Base-by-base conservation (phyloP, 2,888 invertebrate genomes). In the Ochropacha duplaris region DNA sequence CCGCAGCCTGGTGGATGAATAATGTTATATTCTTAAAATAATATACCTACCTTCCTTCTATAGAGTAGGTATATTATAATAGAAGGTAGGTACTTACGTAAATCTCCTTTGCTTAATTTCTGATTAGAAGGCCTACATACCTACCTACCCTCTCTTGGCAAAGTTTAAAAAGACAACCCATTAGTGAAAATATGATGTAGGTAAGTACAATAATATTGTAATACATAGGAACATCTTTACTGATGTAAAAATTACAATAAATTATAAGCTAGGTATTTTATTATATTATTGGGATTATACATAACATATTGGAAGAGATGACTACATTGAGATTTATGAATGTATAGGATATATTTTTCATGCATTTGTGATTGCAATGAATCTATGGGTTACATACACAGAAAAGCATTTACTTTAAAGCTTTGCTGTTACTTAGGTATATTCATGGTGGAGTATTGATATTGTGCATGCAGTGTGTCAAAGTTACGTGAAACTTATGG, bases 361-460 rank as follows among this genome's bases (percentile, higher is more conserved):
- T n/a, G 28, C 28, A 16, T 51, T 51, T 28, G 6, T n/a, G 6
- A 28, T 51, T 14, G 51, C 2, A 16, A 50, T 16, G 16, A 16
- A 31, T 31, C 31, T 31, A 31, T 51, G n/a, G n/a, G n/a, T n/a
- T n/a, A n/a, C n/a, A n/a, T 51, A 19, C 26, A 26, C 50, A 39
- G 49, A 22, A 51, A 49, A 50, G 50, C 61, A 55, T 55, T 56
- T 44, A 54, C 49, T n/a, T n/a, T n/a, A n/a, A n/a, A n/a, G 61
- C 57, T 61, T 61, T 58, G 58, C 51, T 54, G 52, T 58, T 34
- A 31, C n/a, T n/a, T 24, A 34, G 9, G 3, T 34, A 36, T 14
- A 36, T n/a, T 36, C 12, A 31, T 36, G 14, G 14, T 36, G 36
- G 36, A n/a, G 36, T 31, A 12, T 31, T 31, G 36, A 5, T 36